These are phyloP conservation scores for Megastigmus dorsalis DNA, from an alignment of 2,888 invertebrate species.

Conservation along the genomic window DNA sequence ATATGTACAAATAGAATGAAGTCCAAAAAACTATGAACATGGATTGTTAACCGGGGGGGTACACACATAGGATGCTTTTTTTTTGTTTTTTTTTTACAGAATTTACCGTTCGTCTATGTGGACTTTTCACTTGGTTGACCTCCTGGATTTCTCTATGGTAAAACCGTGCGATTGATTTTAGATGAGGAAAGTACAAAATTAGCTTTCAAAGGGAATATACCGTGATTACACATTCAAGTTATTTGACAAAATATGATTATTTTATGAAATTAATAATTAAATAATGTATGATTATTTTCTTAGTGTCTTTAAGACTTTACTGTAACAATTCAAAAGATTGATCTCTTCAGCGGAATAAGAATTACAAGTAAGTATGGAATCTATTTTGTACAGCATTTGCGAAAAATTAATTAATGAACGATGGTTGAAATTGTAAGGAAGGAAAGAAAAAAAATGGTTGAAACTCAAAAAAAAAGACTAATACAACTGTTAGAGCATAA, in stretches of 20 bases:
- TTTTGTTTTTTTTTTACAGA: too few species aligned
- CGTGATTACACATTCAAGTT: constrained; percentile 22
- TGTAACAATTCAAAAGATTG: background rate
- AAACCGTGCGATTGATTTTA: too few species aligned
- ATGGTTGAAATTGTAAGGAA: background rate
- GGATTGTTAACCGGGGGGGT: too few species aligned
- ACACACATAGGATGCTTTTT: too few species aligned
- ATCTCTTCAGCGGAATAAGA: background rate
- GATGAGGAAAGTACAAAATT: too few species aligned
- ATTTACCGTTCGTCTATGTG: too few species aligned
- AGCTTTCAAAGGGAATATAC: background rate
- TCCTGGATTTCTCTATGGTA: too few species aligned
- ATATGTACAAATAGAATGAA: too few species aligned
- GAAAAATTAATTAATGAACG: constrained; percentile 14
- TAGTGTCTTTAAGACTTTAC: background rate
- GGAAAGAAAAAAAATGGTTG: constrained; percentile 13
- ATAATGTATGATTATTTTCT: background rate
- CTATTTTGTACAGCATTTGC: background rate
- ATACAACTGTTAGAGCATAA: constrained; percentile 21
- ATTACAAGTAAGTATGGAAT: background rate
- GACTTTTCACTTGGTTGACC: too few species aligned
- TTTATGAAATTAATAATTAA: background rate
- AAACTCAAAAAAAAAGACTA: constrained; percentile 1
- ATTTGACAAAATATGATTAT: constrained; percentile 9
- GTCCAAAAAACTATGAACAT: too few species aligned